phyloP scores from a whole-genome alignment of 2,888 invertebrate genomes.

The Ceramica pisi region DNA sequence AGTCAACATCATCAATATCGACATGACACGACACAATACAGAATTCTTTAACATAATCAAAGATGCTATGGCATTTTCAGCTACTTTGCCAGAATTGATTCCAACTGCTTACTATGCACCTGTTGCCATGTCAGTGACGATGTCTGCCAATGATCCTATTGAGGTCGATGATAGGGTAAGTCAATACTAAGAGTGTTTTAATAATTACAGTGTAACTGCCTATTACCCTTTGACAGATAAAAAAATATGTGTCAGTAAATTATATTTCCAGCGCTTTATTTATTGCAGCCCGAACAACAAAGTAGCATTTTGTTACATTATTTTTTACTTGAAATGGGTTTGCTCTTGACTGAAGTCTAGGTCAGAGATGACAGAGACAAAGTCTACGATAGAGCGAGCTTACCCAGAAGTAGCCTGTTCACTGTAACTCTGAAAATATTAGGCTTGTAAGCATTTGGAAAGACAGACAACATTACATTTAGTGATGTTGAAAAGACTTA shows the following conservation, averaged over 20 bases:
- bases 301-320: no score
- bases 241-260: background rate
- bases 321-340: no score
- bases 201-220: background rate
- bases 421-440: no score
- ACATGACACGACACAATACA: slow-evolving; percentile 61
- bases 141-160: slow-evolving; percentile 60
- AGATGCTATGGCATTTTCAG: slow-evolving; percentile 36
- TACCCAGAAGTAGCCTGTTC: no score
- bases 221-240: no score
- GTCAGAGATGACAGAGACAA: no score
- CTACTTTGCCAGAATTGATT: slow-evolving; percentile 49
- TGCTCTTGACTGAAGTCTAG: no score
- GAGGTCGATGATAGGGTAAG: slow-evolving; percentile 66
- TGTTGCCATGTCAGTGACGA: slow-evolving; percentile 65
- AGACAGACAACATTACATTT: no score
- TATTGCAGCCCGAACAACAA: background rate
- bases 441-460: no score
- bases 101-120: slow-evolving; percentile 58
- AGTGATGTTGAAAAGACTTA: background rate
- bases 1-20: slow-evolving; percentile 72
- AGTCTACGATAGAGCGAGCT: no score
- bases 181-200: background rate
- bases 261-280: background rate
- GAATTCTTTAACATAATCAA: slow-evolving; percentile 57